phyloP scores from a whole-genome alignment of 1,140 invertebrate genomes.

The Heterodera schachtii region DNA sequence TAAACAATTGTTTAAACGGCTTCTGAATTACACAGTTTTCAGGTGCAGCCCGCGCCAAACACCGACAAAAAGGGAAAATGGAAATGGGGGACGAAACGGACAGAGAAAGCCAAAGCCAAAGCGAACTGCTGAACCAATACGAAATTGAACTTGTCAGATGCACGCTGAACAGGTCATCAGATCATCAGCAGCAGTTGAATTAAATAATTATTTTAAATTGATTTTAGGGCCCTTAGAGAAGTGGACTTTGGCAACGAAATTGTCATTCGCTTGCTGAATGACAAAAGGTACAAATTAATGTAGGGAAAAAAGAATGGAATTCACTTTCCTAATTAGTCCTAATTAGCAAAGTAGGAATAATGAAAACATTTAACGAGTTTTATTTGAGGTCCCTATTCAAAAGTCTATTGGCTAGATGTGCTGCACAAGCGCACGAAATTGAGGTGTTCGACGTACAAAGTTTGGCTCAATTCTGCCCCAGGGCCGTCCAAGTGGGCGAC shows the following conservation, averaged over 20 bases:
- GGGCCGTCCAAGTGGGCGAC: constrained; percentile 23
- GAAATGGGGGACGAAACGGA: too few relatives aligned
- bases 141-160: background rate
- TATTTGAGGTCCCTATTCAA: constrained; percentile 12
- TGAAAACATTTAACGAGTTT: background rate
- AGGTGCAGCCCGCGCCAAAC: background rate
- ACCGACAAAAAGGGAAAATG: background rate
- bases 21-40: background rate
- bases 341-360: background rate
- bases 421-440: constrained; percentile 26
- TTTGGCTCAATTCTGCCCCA: constrained; percentile 17
- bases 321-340: too few relatives aligned
- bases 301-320: too few relatives aligned
- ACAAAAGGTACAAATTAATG: too few relatives aligned
- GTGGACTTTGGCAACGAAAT: constrained; percentile 28
- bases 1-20: too few relatives aligned
- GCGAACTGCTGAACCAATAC: background rate
- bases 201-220: too few relatives aligned
- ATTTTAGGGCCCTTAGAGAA: constrained; percentile 5
- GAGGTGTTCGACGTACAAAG: constrained; percentile 23
- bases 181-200: too few relatives aligned
- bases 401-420: constrained; percentile 26
- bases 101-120: background rate
- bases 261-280: constrained; percentile 19
- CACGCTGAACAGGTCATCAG: background rate